phyloP scores from a whole-genome alignment of 1,140 invertebrate species.

The Drosophila santomea region DNA sequence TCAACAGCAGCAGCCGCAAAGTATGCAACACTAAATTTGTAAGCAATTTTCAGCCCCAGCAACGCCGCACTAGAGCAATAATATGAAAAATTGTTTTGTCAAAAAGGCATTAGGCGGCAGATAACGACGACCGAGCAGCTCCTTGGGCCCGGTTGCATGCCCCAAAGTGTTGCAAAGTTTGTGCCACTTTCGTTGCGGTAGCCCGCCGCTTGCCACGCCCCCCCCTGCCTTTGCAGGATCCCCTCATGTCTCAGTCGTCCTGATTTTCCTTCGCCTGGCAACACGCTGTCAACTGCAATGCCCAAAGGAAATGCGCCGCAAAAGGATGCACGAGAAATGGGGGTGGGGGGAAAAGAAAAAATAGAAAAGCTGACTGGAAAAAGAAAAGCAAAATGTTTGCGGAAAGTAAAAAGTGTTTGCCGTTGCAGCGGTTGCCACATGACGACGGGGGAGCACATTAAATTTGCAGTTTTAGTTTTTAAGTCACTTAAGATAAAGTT shows the following conservation, averaged over 20 bases:
- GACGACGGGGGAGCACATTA: constrained; percentile 69
- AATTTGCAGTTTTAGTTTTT: constrained; percentile 79
- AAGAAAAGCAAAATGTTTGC: constrained; percentile 70
- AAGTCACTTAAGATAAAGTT: constrained; percentile 79
- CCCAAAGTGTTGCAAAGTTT: constrained; percentile 76
- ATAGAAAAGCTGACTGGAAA: background rate
- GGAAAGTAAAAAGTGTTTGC: constrained; percentile 76
- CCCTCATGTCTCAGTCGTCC: constrained; percentile 11
- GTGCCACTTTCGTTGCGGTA: constrained; percentile 75
- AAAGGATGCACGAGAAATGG: constrained; percentile 29
- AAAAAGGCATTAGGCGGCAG: constrained; percentile 72
- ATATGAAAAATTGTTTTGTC: constrained; percentile 81
- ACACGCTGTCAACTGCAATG: constrained; percentile 78
- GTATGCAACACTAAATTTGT: constrained; percentile 70
- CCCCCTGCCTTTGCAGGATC: background rate
- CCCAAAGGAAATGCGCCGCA: constrained; percentile 79
- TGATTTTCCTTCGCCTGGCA: constrained; percentile 37
- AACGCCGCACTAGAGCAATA: constrained; percentile 59
- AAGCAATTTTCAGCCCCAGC: constrained; percentile 67
- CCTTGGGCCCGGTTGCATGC: constrained; percentile 9
- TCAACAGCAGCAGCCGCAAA: constrained; percentile 54
- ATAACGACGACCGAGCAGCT: constrained; percentile 53
- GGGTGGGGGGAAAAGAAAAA: background rate
- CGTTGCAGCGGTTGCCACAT: constrained; percentile 57
- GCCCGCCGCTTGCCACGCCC: background rate